Evolutionary conservation across 2,797 vertebrate species (phyloP), one percentile per base, ranked within the genome.

Genomic region (Lepidocolaptes lacrymiger): DNA sequence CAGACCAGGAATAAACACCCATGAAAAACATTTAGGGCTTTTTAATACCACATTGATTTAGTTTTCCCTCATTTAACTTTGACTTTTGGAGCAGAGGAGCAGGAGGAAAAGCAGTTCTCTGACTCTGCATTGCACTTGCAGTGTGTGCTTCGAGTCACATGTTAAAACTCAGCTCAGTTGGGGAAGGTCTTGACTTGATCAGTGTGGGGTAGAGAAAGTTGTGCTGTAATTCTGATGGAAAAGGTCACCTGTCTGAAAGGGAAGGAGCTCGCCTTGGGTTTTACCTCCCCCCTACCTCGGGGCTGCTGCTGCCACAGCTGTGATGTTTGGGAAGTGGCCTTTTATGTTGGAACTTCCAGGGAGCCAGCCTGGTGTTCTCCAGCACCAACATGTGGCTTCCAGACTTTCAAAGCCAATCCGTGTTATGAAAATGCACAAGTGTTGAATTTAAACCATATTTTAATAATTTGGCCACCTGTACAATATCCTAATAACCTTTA

Each of bases 401-500:
- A 97, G 97, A 92, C 85, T 78, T 89, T 68, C 88, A 46, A 84
- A 94, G 69, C 93, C 48, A 48, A 17, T 71, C n/a, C 78, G 13
- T 27, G 61, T 81, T 95, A 88, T 58, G 91, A 92, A 94, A 94
- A 82, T 22, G 67, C 39, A 12, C 8, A 21, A 86, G 72, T 88
- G 69, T 52, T 88, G 94, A 93, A 95, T 96, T 84, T 69, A 93
- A 97, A 94, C 89, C 95, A 92, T 96, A 77, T 91, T 96, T 97
- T 87, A 97, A 95, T 97, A 79, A 95, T 97, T 96, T 95, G 92
- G 56, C 96, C 97, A 97, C 97, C 97, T 97, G 96, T 90, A 92
- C 74, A 80, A 95, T 95, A 88, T 95, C 91, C 83, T 84, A 94
- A 88, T 95, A 90, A 92, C 91, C 91, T 92, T 91, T 91, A 94